Conservation (phyloP, 2,888 invertebrate species). For the Gisinianus flammeolus region DNA sequence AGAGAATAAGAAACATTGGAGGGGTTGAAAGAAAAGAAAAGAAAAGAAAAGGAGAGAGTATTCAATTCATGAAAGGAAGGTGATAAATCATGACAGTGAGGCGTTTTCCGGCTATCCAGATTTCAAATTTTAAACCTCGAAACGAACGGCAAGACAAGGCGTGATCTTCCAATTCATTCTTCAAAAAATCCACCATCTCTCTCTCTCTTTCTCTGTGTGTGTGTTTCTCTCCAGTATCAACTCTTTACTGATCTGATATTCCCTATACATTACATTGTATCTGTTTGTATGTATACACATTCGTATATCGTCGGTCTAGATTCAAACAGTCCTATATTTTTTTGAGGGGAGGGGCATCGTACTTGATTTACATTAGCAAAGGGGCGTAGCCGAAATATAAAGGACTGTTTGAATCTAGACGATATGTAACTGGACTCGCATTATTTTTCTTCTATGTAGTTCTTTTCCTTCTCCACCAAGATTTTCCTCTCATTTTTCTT, state of each 20-base stretch:
- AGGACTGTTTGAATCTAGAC: too few species aligned
- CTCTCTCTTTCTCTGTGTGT: too few species aligned
- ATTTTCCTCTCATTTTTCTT: too few species aligned
- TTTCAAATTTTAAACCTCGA: conserved; percentile 37
- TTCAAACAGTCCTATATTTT: too few species aligned
- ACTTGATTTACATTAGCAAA: too few species aligned
- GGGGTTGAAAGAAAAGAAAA: conserved; percentile 7
- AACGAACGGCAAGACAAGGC: conserved; percentile 27
- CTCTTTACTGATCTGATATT: too few species aligned
- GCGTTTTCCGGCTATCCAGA: conserved; percentile 28
- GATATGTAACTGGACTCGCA: conserved; percentile 18
- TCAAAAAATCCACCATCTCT: neutral
- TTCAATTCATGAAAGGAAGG: conserved; percentile 43
- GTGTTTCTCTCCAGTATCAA: too few species aligned
- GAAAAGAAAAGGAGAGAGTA: conserved; percentile 2
- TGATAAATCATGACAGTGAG: conserved; percentile 45
- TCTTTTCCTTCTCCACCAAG: neutral
- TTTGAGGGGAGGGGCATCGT: too few species aligned
- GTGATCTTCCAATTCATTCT: conserved; percentile 31
- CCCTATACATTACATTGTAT: too few species aligned
- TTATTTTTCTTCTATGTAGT: conserved; percentile 3
- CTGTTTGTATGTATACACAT: neutral
- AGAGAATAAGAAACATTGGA: neutral
- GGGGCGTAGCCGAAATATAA: too few species aligned
- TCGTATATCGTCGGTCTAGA: too few species aligned